Percentiles rank a stretch among this genome's conserved stretches.
Conservation (phyloP, 2,113 vertebrate genomes). For the Oryzias javanicus region DNA sequence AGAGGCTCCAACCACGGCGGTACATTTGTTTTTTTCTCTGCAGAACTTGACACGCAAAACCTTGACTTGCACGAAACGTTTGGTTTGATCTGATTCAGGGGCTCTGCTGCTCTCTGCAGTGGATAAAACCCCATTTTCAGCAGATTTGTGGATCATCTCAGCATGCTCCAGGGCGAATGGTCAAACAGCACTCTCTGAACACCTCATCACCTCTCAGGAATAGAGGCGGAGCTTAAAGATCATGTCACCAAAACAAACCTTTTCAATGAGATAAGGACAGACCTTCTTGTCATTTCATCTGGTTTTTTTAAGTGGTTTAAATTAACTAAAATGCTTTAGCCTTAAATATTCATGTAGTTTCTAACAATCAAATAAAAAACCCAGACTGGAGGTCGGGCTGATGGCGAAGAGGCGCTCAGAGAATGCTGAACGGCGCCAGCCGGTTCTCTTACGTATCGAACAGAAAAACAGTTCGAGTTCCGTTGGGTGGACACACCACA, state of each 20-base stretch:
- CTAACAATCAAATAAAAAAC: too few species aligned
- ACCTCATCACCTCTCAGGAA: not conserved
- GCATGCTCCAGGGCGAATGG: not conserved
- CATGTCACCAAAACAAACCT: too few species aligned
- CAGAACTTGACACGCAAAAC: not conserved
- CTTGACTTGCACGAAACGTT: not conserved
- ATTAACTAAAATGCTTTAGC: too few species aligned
- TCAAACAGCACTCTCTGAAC: slow-evolving; percentile 25
- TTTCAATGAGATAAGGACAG: too few species aligned
- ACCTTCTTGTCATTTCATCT: too few species aligned
- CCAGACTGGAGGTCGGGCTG: not conserved
- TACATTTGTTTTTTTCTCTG: not conserved
- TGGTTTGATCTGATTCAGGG: not conserved
- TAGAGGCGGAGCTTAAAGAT: not conserved
- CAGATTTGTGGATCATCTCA: slow-evolving; percentile 5
- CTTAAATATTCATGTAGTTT: too few species aligned
- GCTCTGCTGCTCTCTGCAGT: slow-evolving; percentile 31
- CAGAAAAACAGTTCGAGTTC: slow-evolving; percentile 62
- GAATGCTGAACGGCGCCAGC: not conserved
- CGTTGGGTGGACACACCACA: slow-evolving; percentile 56
- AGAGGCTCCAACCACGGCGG: not conserved
- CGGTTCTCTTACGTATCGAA: slow-evolving; percentile 59
- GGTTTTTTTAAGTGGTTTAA: too few species aligned
- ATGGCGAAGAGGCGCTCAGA: slow-evolving; percentile 3
- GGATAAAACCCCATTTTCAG: slow-evolving; percentile 23